Conservation (phyloP, 35 echinoderm and acorn worm genomes). For the Chiridota heheva region DNA sequence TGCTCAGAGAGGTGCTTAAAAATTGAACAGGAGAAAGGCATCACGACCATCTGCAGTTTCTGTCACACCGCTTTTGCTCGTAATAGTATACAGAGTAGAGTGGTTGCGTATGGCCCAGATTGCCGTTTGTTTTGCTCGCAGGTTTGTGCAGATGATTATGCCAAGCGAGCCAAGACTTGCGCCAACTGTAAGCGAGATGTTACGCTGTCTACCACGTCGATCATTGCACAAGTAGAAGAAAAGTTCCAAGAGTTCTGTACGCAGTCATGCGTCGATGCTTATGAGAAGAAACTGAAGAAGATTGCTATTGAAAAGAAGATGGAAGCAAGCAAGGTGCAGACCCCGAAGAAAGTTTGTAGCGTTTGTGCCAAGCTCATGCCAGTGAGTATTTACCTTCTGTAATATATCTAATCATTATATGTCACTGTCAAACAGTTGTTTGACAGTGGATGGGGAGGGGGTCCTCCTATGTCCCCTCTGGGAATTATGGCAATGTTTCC, state of each 20-base stretch:
- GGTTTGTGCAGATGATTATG: conserved; percentile 44
- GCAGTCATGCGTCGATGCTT: conserved; percentile 83
- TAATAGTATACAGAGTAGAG: not conserved
- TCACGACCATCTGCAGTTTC: not conserved
- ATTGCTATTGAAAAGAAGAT: not conserved
- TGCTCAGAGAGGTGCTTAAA: conserved; percentile 25
- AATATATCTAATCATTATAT: no score
- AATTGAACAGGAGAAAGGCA: conserved; percentile 17
- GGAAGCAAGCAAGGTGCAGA: not conserved
- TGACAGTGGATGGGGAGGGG: no score
- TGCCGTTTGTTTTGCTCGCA: conserved; percentile 52
- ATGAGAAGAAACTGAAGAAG: conserved; percentile 63
- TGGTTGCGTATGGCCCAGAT: conserved; percentile 2
- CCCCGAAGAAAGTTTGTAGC: conserved; percentile 45
- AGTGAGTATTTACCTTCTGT: conserved; percentile 3
- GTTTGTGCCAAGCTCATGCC: conserved; percentile 12
- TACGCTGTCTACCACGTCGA: conserved; percentile 25
- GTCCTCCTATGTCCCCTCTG: no score
- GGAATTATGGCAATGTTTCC: no score
- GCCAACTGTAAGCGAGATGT: conserved; percentile 42
- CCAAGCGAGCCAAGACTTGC: conserved; percentile 44
- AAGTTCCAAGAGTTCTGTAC: conserved; percentile 93
- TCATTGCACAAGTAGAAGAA: conserved; percentile 51
- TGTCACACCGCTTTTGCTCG: not conserved
- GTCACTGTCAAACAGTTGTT: no score